Evolutionary conservation across 2,888 invertebrate genomes (phyloP).

Genomic region (Orgyia antiqua): DNA sequence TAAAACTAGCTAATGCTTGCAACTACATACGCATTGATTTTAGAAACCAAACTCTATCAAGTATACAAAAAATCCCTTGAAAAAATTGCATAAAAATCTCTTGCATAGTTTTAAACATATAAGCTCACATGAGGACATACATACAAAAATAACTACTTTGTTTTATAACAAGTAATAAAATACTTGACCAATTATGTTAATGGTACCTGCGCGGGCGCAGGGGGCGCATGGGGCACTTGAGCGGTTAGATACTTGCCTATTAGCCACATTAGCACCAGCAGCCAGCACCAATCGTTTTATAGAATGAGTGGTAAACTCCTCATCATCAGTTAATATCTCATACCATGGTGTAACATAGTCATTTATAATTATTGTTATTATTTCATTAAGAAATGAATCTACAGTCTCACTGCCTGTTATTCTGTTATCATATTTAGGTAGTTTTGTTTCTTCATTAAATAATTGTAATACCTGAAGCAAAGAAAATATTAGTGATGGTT

Average conservation of each 20-base stretch:
- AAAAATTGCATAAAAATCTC: too few relatives aligned
- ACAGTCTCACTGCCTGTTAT: constrained; percentile 92
- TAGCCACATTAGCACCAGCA: constrained; percentile 79
- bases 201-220: too few relatives aligned
- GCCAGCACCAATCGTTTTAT: constrained; percentile 84
- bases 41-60: too few relatives aligned
- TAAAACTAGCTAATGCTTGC: too few relatives aligned
- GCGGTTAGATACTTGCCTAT: constrained; percentile 77
- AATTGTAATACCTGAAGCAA: constrained; percentile 51
- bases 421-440: constrained; percentile 69
- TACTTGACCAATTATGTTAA: too few relatives aligned
- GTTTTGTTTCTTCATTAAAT: constrained; percentile 41
- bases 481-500: background rate
- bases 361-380: constrained; percentile 86
- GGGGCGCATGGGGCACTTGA: too few relatives aligned
- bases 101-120: too few relatives aligned
- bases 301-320: constrained; percentile 82
- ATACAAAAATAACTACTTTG: too few relatives aligned
- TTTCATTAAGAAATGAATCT: constrained; percentile 91
- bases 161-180: too few relatives aligned
- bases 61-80: too few relatives aligned
- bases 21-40: too few relatives aligned
- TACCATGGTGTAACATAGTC: constrained; percentile 91
- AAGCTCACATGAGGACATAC: too few relatives aligned
- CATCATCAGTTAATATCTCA: constrained; percentile 82